A percentile compares a stretch with the other conserved stretches of the same genome.
phyloP scores from a whole-genome alignment of 2,113 vertebrate species.

The Toxotes jaculatrix region DNA sequence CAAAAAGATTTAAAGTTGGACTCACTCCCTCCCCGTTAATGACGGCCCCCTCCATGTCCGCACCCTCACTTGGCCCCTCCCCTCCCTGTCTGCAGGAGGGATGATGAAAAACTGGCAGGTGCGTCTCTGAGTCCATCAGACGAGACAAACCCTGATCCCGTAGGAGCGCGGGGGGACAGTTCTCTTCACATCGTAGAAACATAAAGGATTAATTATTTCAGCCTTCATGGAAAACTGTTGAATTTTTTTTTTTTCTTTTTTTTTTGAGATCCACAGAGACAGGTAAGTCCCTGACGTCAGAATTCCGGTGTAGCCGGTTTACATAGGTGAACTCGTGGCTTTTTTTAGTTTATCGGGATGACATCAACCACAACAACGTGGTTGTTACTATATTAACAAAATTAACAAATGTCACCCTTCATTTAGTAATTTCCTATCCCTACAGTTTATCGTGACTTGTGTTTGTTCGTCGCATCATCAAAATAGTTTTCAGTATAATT shows the following conservation, averaged over 20 bases:
- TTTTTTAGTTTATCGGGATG: no score
- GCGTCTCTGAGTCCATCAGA: background rate
- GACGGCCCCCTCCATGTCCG: background rate
- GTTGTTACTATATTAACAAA: no score
- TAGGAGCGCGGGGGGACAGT: no score
- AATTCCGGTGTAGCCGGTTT: background rate
- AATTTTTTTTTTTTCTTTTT: background rate
- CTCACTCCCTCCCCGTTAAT: background rate
- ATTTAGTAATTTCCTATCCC: no score
- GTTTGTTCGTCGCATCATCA: background rate
- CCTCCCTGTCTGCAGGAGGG: background rate
- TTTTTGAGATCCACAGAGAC: background rate
- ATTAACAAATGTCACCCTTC: no score
- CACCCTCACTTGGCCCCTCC: no score
- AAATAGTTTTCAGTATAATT: no score
- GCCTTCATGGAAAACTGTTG: background rate
- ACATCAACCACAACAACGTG: no score
- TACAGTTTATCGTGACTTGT: background rate
- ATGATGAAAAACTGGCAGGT: constrained; percentile 30
- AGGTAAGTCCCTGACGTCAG: constrained; percentile 42
- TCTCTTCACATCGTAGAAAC: no score
- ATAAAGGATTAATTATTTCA: background rate
- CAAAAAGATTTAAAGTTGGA: background rate
- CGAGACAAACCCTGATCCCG: no score
- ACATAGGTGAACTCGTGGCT: no score